These are phyloP conservation scores for Drosophila ananassae DNA, from an alignment of 1,140 invertebrate species.

Conservation along the genomic window DNA sequence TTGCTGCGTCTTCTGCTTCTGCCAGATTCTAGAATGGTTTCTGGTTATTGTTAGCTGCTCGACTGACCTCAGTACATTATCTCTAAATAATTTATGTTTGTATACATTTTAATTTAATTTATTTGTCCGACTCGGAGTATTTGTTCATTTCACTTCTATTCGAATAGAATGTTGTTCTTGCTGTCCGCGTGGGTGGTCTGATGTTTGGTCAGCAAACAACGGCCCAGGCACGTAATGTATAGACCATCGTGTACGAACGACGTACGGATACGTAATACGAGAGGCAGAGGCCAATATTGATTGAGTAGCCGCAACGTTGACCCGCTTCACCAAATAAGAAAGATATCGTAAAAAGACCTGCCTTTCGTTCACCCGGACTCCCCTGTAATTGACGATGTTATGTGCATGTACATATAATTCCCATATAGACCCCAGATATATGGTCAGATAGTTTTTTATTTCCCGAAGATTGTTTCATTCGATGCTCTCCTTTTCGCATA, in stretches of 20 bases:
- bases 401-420: background rate
- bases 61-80: constrained; percentile 72
- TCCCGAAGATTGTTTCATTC: constrained; percentile 61
- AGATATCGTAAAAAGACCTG: constrained; percentile 63
- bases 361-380: constrained; percentile 1
- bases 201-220: constrained; percentile 59
- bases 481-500: constrained; percentile 21
- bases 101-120: constrained; percentile 82
- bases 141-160: constrained; percentile 55
- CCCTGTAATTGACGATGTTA: constrained; percentile 63
- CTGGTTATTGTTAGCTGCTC: constrained; percentile 48
- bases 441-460: constrained; percentile 54
- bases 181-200: constrained; percentile 16
- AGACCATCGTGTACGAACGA: background rate
- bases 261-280: constrained; percentile 31
- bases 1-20: constrained; percentile 17
- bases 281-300: constrained; percentile 68
- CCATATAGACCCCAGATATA: constrained; percentile 29
- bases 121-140: constrained; percentile 68
- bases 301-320: constrained; percentile 71
- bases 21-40: constrained; percentile 9
- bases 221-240: constrained; percentile 38
- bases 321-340: constrained; percentile 62
- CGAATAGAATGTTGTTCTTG: constrained; percentile 28
- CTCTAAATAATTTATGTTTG: constrained; percentile 82